Conservation (phyloP, 2,113 vertebrate species). For the Galeopterus variegatus region DNA sequence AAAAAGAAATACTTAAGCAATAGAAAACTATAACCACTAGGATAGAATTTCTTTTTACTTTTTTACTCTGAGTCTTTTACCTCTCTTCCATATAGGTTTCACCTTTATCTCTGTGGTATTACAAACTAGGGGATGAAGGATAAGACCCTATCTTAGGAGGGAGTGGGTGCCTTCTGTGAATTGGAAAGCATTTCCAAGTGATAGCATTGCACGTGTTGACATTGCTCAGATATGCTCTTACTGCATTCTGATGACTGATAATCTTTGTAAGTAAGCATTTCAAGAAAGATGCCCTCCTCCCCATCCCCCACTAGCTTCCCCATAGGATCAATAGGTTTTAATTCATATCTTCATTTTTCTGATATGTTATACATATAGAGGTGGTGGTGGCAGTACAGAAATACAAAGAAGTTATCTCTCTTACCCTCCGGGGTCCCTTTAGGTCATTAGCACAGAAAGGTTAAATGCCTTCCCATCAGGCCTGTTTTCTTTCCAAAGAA, state of each 20-base stretch:
- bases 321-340: neutral
- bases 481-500: constrained; percentile 6
- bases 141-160: neutral
- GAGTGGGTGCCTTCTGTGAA: neutral
- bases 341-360: constrained; percentile 49
- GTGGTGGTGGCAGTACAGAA: constrained; percentile 7
- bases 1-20: constrained; percentile 38
- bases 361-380: neutral
- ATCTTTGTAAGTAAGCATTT: constrained; percentile 39
- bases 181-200: constrained; percentile 26
- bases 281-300: constrained; percentile 17
- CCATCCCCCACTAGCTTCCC: neutral
- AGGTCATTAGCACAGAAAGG: neutral
- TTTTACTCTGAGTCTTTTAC: constrained; percentile 27
- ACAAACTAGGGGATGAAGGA: constrained; percentile 19
- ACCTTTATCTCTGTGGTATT: constrained; percentile 29
- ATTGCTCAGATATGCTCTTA: neutral
- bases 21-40: neutral
- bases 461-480: neutral
- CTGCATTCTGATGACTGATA: neutral
- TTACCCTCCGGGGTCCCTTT: neutral
- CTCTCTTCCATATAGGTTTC: neutral
- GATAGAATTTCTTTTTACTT: constrained; percentile 19
- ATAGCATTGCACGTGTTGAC: neutral
- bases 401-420: neutral